Evolutionary conservation across 1,140 invertebrate genomes (phyloP), one percentile per base, ranked within the genome.

Genomic region (Palaemon carinicauda): DNA sequence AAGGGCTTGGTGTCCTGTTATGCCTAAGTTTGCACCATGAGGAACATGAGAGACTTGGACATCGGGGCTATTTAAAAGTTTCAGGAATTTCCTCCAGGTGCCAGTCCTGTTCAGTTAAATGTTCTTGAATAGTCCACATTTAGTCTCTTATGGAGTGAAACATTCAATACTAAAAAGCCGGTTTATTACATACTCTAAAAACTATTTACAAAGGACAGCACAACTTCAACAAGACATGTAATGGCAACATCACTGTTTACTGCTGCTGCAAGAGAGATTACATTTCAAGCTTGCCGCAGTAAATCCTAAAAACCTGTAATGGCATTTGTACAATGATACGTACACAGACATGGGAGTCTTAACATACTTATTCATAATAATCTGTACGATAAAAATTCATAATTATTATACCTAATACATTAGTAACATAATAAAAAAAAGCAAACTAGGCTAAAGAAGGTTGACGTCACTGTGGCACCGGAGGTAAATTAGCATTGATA

Each of bases 181-280:
- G 33, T 86, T 79, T 86, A 86, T 80, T 80, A 85, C 71, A 50
- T 86, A 86, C 41, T 73, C 83, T 86, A 86, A 86, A 86, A 86
- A 86, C 83, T 86, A 86, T 86, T 53, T 86, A 86, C 83, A 86
- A 53, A 65, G 69, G 83, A 86, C 77, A 86, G 65, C 77, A 86
- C 83, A 86, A 80, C 51, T 79, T 73, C 69, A 73, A 73, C 69
- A 73, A 73, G 69, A 24, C 69, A 73, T 31, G n/a, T 29, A 73
- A 24, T 31, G 33, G 69, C 69, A 73, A 31, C 27, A 73, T n/a
- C 69, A 73, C 27, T 31, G 75, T 75, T 27, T 60, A 29, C 33
- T 27, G 24, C 69, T 31, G 65, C 17, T 73, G n/a, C 69, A 29
- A 51, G 24, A 82, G 73, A 52, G 19, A 24, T 21, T 52, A 81